A percentile compares a stretch with the other conserved stretches of the same genome.
Conservation (phyloP, 2,888 invertebrate genomes). For the Gastrophysa polygoni region DNA sequence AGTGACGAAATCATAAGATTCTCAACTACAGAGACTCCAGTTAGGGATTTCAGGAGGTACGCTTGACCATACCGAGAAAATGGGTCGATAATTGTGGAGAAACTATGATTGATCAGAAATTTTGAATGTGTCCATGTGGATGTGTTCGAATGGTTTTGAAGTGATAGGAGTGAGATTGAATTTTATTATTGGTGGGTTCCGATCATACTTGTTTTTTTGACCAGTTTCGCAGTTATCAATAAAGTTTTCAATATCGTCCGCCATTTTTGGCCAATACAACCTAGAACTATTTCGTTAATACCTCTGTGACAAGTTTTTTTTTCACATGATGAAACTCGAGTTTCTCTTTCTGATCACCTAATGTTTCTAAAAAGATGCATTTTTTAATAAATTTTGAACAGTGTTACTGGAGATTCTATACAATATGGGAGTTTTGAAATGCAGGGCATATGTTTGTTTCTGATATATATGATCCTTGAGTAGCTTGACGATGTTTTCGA, state of each 20-base stretch:
- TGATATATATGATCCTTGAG: neutral
- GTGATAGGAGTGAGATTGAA: slow-evolving; percentile 4
- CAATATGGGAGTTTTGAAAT: neutral
- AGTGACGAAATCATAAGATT: neutral
- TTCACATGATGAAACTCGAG: neutral
- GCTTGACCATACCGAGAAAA: no score
- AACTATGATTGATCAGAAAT: no score
- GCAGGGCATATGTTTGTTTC: no score
- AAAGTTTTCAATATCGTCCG: slow-evolving; percentile 8
- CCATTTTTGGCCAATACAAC: slow-evolving; percentile 11
- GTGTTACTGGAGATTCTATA: neutral
- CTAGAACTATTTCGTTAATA: neutral
- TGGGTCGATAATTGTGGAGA: no score
- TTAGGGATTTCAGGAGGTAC: no score
- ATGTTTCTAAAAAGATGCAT: neutral
- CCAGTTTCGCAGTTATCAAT: slow-evolving; percentile 19
- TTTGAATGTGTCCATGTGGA: slow-evolving; percentile 24
- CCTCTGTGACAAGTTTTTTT: neutral
- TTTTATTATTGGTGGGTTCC: slow-evolving; percentile 20
- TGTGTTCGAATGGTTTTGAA: neutral
- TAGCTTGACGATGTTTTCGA: no score
- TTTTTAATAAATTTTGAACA: neutral
- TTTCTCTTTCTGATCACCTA: neutral
- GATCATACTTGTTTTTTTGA: slow-evolving; percentile 10
- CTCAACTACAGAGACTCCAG: neutral